Base-by-base conservation (phyloP, 2,888 invertebrate species). In the Zygaena filipendulae region DNA sequence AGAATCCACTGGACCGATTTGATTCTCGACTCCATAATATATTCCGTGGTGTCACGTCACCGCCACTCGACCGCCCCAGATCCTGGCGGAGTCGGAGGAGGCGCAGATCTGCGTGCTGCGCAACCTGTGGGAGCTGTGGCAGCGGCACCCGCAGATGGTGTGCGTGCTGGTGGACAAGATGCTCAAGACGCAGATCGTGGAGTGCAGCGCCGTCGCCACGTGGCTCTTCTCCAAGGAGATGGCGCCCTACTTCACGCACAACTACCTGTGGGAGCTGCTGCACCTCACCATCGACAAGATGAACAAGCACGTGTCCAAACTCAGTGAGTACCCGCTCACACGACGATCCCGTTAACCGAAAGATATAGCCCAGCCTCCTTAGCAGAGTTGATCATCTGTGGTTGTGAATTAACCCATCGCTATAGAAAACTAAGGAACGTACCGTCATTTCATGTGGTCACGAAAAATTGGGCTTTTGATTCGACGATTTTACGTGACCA, bases 201-300 rank as follows among this genome's bases (percentile, higher is more conserved):
- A 97, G 61, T 97, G 97, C 61, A 92, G 95, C 30, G 92, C 97
- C 0, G 97, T 99, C 8, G 97, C 97, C 24, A 96, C 95, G 44
- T 99, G 97, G 97, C 89, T 97, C 38, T 98, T 98, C 77, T 93
- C 95, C 3, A 92, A 92, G 67, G 92, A 93, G 61, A 96, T 97
- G 95, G 84, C 87, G 10, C 79, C 85, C 0, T 93, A 91, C 68
- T 97, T 97, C 66, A 96, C 96, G 0, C 94, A 95, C 68, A 86
- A 90, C 53, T 97, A 94, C 63, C 84, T 97, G 11, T 99, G 98
- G 97, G 98, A 99, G 79, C 88, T 98, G 35, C 82, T 99, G 29
- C 96, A 97, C 67, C 79, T 95, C 33, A 97, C 97, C 2, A 94
- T 98, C 26, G 91, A 92, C 49, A 97, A 97, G 79, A 96, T 97